Base-by-base conservation (phyloP, 2,113 vertebrate genomes). In the Cryptoleucopteryx plumbea region DNA sequence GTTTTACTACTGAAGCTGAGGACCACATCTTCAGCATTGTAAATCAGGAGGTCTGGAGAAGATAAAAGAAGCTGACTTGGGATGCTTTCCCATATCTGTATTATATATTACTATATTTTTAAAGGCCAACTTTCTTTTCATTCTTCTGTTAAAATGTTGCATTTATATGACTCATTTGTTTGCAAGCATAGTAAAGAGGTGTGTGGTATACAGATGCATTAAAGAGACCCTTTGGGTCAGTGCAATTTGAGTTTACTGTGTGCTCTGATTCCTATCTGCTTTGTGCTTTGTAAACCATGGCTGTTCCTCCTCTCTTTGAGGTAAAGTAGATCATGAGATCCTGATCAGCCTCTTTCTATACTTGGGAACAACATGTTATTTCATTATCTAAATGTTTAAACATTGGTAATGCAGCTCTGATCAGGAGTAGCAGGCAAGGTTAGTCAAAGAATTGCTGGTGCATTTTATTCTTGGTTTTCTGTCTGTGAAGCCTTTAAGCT, bases 251-350 rank as follows among this genome's bases (percentile, higher is more conserved):
- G 29, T 80, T 79, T 72, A 36, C 8, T 1, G 0, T 67, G 19
- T 59, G 11, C 25, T 42, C 9, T 58, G 6, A 21, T n/a, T 85
- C 19, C 20, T 62, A 6, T 15, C 13, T 82, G 17, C 8, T 32
- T 62, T 67, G 15, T 55, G 13, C 25, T 67, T 58, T 55, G 47
- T 45, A 75, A 72, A 53, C 4, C 1, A 3, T 0, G 1, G 7
- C 11, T 4, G 4, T 45, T 42, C 26, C 34, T 72, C 3, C 27
- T 65, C 10, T 77, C 34, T 68, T 48, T 81, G 40, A 56, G 20
- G 18, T 68, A 38, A 88, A 72, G 32, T n/a, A 25, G 53, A 6
- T 67, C 6, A 26, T 42, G 25, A 61, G 4, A 38, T 65, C 14
- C 56, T 59, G 32, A 32, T 75, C 17, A 55, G 4, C 6, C 5